Percentiles rank a stretch among this genome's conserved stretches.
These are phyloP conservation scores for Gryon sp. DNA, from an alignment of 1,140 invertebrate species.

Conservation along the genomic window DNA sequence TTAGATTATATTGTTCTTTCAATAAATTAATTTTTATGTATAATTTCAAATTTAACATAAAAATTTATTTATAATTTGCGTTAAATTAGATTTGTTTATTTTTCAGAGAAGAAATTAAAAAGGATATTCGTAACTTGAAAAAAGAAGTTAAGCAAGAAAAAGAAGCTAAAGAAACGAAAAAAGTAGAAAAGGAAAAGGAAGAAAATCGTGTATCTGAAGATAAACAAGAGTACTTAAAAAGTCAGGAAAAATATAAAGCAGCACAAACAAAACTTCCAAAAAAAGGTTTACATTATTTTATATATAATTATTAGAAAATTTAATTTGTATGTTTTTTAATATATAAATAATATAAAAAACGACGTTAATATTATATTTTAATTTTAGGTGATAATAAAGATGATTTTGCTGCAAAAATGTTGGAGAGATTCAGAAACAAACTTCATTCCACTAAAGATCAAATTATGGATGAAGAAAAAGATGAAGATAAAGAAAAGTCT, in stretches of 20 bases:
- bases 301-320: slow-evolving; percentile 37
- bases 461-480: slow-evolving; percentile 66
- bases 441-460: slow-evolving; percentile 85
- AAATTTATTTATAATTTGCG: no score
- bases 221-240: slow-evolving; percentile 86
- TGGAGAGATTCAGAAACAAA: slow-evolving; percentile 92
- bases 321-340: no score
- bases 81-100: slow-evolving; percentile 17
- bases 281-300: slow-evolving; percentile 80
- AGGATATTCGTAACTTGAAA: slow-evolving; percentile 87
- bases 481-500: slow-evolving; percentile 69
- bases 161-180: slow-evolving; percentile 80
- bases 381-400: slow-evolving; percentile 78
- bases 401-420: slow-evolving; percentile 86
- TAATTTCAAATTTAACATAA: no score
- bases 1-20: not conserved
- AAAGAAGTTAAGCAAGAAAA: slow-evolving; percentile 84
- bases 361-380: no score
- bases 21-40: not conserved
- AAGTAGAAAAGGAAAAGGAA: slow-evolving; percentile 75
- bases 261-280: slow-evolving; percentile 84
- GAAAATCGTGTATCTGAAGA: slow-evolving; percentile 81
- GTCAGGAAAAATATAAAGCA: slow-evolving; percentile 88
- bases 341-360: no score
- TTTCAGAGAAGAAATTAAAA: slow-evolving; percentile 86